Base-by-base conservation (phyloP, 2,113 vertebrate species). In the Dasypus novemcinctus region DNA sequence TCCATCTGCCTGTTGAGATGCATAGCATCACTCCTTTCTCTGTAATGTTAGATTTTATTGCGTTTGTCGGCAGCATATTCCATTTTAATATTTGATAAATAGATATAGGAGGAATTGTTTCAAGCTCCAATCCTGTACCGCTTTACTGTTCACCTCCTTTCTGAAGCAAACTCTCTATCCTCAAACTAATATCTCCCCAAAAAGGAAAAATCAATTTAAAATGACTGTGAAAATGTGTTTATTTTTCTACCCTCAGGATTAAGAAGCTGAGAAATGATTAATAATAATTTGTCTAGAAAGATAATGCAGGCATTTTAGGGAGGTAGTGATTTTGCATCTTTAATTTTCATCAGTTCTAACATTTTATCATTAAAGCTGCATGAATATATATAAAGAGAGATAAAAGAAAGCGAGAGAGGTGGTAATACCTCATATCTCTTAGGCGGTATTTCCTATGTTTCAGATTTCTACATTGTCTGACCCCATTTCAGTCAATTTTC, bases 401-500 rank as follows among this genome's bases (percentile, higher is more conserved):
- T 92, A 96, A 96, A 96, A 96, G 96, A 84, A 94, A 81, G 80
- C 0, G 27, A 96, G 83, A 91, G 84, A 93, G 97, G 96, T 96
- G 87, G 84, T 97, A 94, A 96, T 41, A 9, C 82, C 96, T 97
- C 96, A 94, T 97, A 97, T 98, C 95, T 27, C 17, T 96, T 97
- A 49, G 0, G 97, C 97, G 36, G 76, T 29, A 66, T 97, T 98
- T 98, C 98, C 98, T 97, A 86, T 96, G 97, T 98, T 97, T 80
- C 97, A 82, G 36, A 98, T 98, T 98, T 98, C 98, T 98, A 97
- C 97, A 98, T 98, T 93, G 97, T 97, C 98, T 98, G 98, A 98
- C 98, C 98, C 98, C 98, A 98, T 98, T 99, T 98, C 98, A 98
- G 98, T 98, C 98, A 98, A 98, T 98, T 98, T 99, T 98, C 98